These are phyloP conservation scores for Chanos chanos DNA, from an alignment of 2,797 vertebrate genomes.

Conservation along the genomic window DNA sequence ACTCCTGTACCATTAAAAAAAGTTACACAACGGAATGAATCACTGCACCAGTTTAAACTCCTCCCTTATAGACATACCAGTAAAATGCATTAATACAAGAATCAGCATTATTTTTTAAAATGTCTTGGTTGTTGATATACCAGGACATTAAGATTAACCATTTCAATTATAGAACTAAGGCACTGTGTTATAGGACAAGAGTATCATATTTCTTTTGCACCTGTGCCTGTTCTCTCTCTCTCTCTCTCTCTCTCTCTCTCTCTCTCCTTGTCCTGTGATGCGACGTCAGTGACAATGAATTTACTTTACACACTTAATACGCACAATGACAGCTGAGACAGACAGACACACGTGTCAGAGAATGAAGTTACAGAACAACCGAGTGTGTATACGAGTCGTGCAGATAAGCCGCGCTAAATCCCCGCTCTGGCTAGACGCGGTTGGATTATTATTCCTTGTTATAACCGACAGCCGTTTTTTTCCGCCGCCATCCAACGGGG, in stretches of 20 bases:
- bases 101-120: not conserved
- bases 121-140: conserved; percentile 12
- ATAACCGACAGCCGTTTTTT: conserved; percentile 7
- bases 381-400: not conserved
- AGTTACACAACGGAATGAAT: conserved; percentile 33
- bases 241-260: conserved; percentile 8
- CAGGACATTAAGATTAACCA: conserved; percentile 10
- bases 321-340: conserved; percentile 30
- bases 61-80: conserved; percentile 17
- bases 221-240: conserved; percentile 13
- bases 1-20: conserved; percentile 17
- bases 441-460: conserved; percentile 19
- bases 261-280: conserved; percentile 16
- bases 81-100: not conserved
- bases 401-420: conserved; percentile 15
- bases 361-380: conserved; percentile 22
- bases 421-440: not conserved
- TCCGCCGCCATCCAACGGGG: not conserved
- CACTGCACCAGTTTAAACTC: conserved; percentile 14
- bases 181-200: conserved; percentile 12
- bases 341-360: conserved; percentile 25
- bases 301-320: not conserved
- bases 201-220: conserved; percentile 32
- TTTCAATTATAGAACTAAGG: conserved; percentile 30
- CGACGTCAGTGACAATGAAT: not conserved